Conservation (phyloP, 2,888 invertebrate genomes). For the Caradrina clavipalpis region DNA sequence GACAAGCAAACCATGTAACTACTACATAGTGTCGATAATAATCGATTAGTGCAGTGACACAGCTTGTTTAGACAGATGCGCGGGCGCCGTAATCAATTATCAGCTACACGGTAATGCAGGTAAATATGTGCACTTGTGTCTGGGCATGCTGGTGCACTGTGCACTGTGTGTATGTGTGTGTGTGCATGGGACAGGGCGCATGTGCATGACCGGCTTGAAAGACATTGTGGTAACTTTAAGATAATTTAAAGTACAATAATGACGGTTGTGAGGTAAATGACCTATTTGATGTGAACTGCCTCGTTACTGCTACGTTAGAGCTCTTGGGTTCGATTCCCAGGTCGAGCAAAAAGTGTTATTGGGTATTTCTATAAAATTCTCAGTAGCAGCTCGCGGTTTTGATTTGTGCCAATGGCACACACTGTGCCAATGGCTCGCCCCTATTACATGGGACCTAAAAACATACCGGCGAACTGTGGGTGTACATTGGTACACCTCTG, state of each 20-base stretch:
- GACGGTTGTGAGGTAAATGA: neutral
- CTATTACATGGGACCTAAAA: no score
- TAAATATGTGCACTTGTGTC: slow-evolving; percentile 24
- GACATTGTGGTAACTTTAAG: no score
- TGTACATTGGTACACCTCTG: no score
- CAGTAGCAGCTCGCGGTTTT: no score
- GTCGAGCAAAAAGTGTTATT: no score
- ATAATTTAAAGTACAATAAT: neutral
- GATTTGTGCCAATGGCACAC: no score
- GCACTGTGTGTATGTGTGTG: neutral
- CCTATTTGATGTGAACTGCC: no score
- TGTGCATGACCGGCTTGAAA: neutral
- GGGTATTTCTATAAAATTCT: no score
- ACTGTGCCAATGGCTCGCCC: no score
- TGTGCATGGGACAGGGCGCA: neutral
- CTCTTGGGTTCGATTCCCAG: no score
- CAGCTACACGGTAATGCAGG: slow-evolving; percentile 1
- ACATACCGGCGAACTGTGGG: no score
- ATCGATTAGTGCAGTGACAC: slow-evolving; percentile 13
- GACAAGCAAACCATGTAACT: neutral
- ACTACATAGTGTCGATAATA: neutral
- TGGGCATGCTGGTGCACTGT: neutral
- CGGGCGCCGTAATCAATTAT: slow-evolving; percentile 23
- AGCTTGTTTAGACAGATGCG: slow-evolving; percentile 38
- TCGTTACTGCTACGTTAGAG: no score